Evolutionary conservation across 2,888 invertebrate genomes (phyloP), one percentile per base, ranked within the genome.

Genomic region (Zhuqinia jingwanae): DNA sequence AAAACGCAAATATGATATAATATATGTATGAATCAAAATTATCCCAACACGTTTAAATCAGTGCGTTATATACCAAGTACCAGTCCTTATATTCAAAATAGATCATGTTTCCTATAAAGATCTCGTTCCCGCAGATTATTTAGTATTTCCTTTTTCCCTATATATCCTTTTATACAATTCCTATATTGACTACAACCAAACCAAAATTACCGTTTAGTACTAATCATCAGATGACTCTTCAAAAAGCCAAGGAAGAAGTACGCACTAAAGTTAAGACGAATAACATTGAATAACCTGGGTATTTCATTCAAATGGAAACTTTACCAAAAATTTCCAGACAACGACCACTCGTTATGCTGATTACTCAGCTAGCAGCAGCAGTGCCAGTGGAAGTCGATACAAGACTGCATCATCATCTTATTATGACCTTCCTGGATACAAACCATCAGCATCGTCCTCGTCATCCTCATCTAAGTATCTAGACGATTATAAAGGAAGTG

Each of bases 261-360:
- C 82, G 83, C 83, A 82, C 65, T 83, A 83, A 83, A 63, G 53
- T 60, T 82, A 82, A 82, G 60, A 42, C 75, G 82, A 82, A 82
- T 75, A 60, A 75, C 73, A 56, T 82, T 58, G 22, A 73, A 45
- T 76, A 76, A 76, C 65, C 76, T 76, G 83, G 75, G 45, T 83
- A 83, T 65, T 83, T 83, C 87, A 87, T 87, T 70, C 81, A 82
- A 85, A 83, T 89, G 89, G 89, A 82, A 86, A 87, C 88, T 88
- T 88, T 84, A 53, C 87, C 80, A 70, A 83, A 87, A 85, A 65
- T 88, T 89, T 89, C 89, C 89, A 89, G 89, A 89, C 89, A 65
- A 87, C 89, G 85, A 87, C 89, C 68, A 78, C 70, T 58, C 75
- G 88, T 60, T 89, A 89, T 76, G 77, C 85, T 65, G 89, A 88